Percentiles rank a stretch among this genome's conserved stretches.
Conservation (phyloP, 2,888 invertebrate genomes). For the Chesias legatella region DNA sequence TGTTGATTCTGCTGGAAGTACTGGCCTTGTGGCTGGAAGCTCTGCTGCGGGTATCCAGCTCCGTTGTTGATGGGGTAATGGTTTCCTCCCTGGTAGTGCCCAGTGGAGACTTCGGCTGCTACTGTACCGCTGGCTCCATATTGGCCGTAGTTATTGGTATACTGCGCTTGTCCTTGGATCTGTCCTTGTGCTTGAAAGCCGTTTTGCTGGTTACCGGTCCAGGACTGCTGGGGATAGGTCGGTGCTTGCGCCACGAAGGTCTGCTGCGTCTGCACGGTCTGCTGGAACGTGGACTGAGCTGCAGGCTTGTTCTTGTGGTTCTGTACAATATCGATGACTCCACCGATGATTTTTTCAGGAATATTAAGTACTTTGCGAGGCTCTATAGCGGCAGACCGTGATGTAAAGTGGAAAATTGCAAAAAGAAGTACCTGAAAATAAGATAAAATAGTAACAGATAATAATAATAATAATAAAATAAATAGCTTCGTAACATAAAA, state of each 20-base stretch:
- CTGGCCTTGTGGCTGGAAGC: slow-evolving; percentile 30
- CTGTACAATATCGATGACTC: slow-evolving; percentile 70
- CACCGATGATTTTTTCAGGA: slow-evolving; percentile 69
- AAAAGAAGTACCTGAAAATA: slow-evolving; percentile 41
- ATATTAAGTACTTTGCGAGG: slow-evolving; percentile 50
- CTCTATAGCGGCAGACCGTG: slow-evolving; percentile 37
- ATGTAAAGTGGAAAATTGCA: slow-evolving; percentile 23
- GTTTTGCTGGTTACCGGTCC: slow-evolving; percentile 29
- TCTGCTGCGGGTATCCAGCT: slow-evolving; percentile 6
- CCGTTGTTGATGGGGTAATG: slow-evolving; percentile 1
- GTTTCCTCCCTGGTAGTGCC: slow-evolving; percentile 7
- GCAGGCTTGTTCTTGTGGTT: slow-evolving; percentile 65
- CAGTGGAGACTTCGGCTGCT: slow-evolving; percentile 10
- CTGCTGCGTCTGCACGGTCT: slow-evolving; percentile 33
- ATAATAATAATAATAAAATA: too few species aligned
- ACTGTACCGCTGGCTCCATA: slow-evolving; percentile 20
- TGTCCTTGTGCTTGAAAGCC: slow-evolving; percentile 21
- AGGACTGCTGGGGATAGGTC: slow-evolving; percentile 35
- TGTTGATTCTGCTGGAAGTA: slow-evolving; percentile 30
- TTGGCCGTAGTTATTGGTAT: slow-evolving; percentile 12
- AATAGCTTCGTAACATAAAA: too few species aligned
- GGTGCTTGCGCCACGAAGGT: slow-evolving; percentile 34
- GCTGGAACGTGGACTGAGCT: slow-evolving; percentile 32
- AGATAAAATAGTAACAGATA: background rate
- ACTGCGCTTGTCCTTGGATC: slow-evolving; percentile 26